Conservation (phyloP, 2,888 invertebrate species). For the Tachina fera region DNA sequence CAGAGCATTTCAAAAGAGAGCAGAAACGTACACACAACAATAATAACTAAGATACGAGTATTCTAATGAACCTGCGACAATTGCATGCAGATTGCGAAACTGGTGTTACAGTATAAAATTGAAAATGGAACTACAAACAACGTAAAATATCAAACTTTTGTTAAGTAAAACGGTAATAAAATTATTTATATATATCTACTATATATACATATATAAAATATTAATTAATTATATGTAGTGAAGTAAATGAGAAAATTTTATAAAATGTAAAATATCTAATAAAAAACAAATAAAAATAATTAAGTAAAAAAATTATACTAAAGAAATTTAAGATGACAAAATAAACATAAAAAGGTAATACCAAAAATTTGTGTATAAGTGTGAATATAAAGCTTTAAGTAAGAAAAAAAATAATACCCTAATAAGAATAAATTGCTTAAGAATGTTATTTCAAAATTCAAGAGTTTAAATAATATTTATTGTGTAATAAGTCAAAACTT, state of each 20-base stretch:
- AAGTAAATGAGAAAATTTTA: background rate
- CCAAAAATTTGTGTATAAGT: conserved; percentile 49
- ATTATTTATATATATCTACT: conserved; percentile 17
- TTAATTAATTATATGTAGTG: background rate
- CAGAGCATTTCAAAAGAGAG: conserved; percentile 20
- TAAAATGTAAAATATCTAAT: background rate
- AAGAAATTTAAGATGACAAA: background rate
- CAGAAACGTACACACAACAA: background rate
- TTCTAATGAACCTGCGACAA: conserved; percentile 68
- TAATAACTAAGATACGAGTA: conserved; percentile 22
- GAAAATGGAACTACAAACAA: conserved; percentile 65
- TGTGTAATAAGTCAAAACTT: conserved; percentile 58
- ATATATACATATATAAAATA: conserved; percentile 3
- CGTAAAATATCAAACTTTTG: conserved; percentile 51
- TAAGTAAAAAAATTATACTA: background rate
- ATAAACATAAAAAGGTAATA: background rate
- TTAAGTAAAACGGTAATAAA: conserved; percentile 49
- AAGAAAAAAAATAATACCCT: conserved; percentile 1
- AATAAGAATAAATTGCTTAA: background rate
- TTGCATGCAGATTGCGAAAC: conserved; percentile 71
- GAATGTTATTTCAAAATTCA: background rate
- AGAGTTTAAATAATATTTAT: conserved; percentile 20
- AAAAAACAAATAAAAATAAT: background rate
- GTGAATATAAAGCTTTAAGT: background rate
- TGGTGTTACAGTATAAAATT: conserved; percentile 68